Percentiles rank a stretch among this genome's conserved stretches.
Conservation (phyloP, 2,888 invertebrate genomes). For the Sipha maydis region DNA sequence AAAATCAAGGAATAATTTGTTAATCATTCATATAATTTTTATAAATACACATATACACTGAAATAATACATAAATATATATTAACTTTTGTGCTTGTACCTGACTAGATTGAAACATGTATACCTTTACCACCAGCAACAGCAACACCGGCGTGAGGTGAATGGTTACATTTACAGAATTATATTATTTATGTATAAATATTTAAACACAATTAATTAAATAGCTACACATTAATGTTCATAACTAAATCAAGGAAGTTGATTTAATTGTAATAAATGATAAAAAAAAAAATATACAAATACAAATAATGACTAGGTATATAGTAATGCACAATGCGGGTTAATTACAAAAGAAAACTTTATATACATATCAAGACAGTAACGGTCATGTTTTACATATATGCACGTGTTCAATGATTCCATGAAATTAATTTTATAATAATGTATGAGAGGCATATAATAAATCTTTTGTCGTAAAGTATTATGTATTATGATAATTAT, state of each 20-base stretch:
- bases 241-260: neutral
- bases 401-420: neutral
- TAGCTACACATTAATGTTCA: neutral
- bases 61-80: slow-evolving; percentile 40
- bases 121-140: neutral
- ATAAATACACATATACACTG: slow-evolving; percentile 50
- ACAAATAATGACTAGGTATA: neutral
- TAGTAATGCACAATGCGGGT: slow-evolving; percentile 1
- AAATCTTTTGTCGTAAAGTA: neutral
- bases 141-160: neutral
- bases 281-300: neutral
- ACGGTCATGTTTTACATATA: neutral
- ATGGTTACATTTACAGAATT: neutral
- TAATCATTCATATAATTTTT: slow-evolving; percentile 45
- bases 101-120: slow-evolving; percentile 39
- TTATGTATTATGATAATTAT: too few relatives aligned
- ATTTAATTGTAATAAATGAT: neutral
- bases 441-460: neutral
- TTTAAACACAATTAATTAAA: neutral
- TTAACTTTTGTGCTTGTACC: slow-evolving; percentile 36
- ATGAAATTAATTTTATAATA: neutral
- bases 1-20: slow-evolving; percentile 23
- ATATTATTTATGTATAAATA: neutral
- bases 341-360: neutral
- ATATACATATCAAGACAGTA: neutral